Evolutionary conservation across 2,797 vertebrate genomes (phyloP), one percentile per base, ranked within the genome.

Genomic region (Sebastes variabilis): DNA sequence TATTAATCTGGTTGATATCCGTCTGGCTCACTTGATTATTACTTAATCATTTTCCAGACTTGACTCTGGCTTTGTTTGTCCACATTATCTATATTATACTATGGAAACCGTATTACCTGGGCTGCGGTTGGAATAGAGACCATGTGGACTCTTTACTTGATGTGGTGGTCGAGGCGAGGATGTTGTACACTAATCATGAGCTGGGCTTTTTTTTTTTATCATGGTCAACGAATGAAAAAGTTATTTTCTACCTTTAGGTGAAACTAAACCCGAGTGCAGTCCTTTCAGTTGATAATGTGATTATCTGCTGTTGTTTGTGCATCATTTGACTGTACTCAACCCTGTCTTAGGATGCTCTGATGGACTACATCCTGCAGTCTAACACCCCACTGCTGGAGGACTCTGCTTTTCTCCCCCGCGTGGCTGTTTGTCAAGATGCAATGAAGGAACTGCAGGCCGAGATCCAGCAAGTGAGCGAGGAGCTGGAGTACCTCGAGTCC

Each of bases 261-360:
- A 27, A 32, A 66, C 16, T 25, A 60, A 72, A 54, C 18, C 30
- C 20, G 14, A 9, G 11, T 46, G 3, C 14, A 32, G 46, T 46
- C 3, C 20, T 58, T 46, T 62, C 20, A 25, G 14, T 34, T 54
- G 25, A 59, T 46, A 38, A 65, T 52, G 22, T 42, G 18, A 46
- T 52, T 52, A n/a, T 36, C 9, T 69, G 22, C 3, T 32, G 29
- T 25, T 46, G 74, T 6, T 38, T 62, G 14, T 18, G 5, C 30
- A 66, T 62, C 18, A 6, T 5, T 61, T 68, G 32, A 73, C 62
- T 73, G 2, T 60, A 13, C 7, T 0, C 12, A 27, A 16, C 81
- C 22, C 86, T 62, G 22, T 82, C 25, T 11, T 59, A 96, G 96
- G 90, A 86, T 1, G 82, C 88, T 36, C 67, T 97, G n/a, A 88